A percentile compares a stretch with the other conserved stretches of the same genome.
Conservation (phyloP, 2,113 vertebrate species). For the Silurus asotus region DNA sequence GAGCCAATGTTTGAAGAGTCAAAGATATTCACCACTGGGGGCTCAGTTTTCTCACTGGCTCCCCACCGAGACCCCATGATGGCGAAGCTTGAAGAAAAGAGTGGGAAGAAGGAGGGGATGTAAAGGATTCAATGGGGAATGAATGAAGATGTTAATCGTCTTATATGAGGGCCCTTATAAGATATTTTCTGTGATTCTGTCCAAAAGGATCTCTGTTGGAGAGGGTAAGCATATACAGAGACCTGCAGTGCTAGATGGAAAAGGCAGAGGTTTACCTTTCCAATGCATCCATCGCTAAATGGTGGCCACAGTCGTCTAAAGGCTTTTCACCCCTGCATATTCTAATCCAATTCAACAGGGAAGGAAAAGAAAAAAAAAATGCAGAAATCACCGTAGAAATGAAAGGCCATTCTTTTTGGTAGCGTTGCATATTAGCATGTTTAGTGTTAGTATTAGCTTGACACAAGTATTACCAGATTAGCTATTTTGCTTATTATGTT, state of each 20-base stretch:
- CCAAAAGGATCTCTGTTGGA: slow-evolving; percentile 55
- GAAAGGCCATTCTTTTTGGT: slow-evolving; percentile 84
- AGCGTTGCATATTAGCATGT: slow-evolving; percentile 84
- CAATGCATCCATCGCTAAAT: slow-evolving; percentile 63
- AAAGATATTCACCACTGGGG: slow-evolving; percentile 85
- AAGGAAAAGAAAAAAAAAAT: slow-evolving; percentile 67
- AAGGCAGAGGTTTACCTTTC: slow-evolving; percentile 60
- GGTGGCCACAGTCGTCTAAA: slow-evolving; percentile 55
- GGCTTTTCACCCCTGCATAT: slow-evolving; percentile 56
- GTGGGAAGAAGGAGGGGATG: slow-evolving; percentile 34
- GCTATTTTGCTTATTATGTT: background rate
- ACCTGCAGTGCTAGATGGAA: slow-evolving; percentile 70
- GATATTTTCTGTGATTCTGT: slow-evolving; percentile 46
- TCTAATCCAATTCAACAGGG: slow-evolving; percentile 49
- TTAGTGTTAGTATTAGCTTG: slow-evolving; percentile 64
- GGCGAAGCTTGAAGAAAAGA: slow-evolving; percentile 65
- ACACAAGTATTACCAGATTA: slow-evolving; percentile 70
- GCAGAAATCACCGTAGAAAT: slow-evolving; percentile 81
- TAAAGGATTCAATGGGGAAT: slow-evolving; percentile 52
- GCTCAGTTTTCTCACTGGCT: slow-evolving; percentile 84
- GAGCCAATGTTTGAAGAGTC: slow-evolving; percentile 87
- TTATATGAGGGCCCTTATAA: slow-evolving; percentile 26
- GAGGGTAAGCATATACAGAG: slow-evolving; percentile 67
- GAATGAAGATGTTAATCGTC: slow-evolving; percentile 54
- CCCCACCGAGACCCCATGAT: slow-evolving; percentile 84